A percentile compares a stretch with the other conserved stretches of the same genome.
These are phyloP conservation scores for Nematostella vectensis DNA, from an alignment of 92 coral and sea anemone genomes.

Conservation along the genomic window DNA sequence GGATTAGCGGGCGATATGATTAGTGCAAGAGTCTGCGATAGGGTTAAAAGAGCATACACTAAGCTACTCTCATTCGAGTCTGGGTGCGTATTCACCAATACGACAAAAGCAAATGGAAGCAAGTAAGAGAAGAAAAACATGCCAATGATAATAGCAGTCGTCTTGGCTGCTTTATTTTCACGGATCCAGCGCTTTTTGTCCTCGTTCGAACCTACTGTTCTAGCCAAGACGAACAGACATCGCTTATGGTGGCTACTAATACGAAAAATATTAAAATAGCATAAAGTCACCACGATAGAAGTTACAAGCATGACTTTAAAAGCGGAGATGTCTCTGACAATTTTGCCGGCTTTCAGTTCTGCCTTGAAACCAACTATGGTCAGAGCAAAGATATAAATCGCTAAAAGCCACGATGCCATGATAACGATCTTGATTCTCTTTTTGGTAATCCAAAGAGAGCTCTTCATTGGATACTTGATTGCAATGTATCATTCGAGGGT, in stretches of 20 bases:
- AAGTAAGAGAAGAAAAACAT: not conserved
- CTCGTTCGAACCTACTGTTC: not conserved
- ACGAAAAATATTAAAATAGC: not conserved
- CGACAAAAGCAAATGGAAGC: not conserved
- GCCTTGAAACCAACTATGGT: not conserved
- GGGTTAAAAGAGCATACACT: too few relatives aligned
- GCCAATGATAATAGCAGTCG: not conserved
- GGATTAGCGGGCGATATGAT: not conserved
- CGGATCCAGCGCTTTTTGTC: not conserved
- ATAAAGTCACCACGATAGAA: not conserved
- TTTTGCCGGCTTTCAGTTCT: too few relatives aligned
- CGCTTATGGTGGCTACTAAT: not conserved
- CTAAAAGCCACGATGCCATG: not conserved
- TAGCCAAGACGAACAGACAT: not conserved
- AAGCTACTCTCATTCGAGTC: not conserved
- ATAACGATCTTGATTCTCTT: not conserved
- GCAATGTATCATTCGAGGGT: not conserved
- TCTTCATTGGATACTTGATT: not conserved
- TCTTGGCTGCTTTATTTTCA: not conserved
- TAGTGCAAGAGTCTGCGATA: not conserved
- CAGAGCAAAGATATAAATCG: not conserved
- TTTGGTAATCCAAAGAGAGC: not conserved
- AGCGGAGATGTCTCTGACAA: too few relatives aligned
- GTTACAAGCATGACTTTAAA: too few relatives aligned
- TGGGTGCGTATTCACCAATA: not conserved